Percentiles rank a stretch among this genome's conserved stretches.
These are phyloP conservation scores for Cotesia glomerata DNA, from an alignment of 1,140 invertebrate species.

Conservation along the genomic window DNA sequence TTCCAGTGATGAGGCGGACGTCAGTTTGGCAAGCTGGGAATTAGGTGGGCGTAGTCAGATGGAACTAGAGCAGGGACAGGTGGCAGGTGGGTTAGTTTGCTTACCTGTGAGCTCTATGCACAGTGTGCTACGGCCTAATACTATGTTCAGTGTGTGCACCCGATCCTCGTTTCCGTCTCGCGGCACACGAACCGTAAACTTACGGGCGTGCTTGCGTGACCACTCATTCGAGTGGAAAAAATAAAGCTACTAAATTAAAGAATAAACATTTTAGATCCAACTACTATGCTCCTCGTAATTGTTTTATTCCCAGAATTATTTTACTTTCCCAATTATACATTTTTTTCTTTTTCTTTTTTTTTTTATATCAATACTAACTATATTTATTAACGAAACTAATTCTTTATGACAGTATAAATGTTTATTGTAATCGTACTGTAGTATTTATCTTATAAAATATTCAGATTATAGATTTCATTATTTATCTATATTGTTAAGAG, in stretches of 20 bases:
- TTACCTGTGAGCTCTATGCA: constrained; percentile 48
- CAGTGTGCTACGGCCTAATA: too few species aligned
- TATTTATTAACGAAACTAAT: too few species aligned
- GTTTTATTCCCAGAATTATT: not conserved
- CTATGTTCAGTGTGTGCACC: constrained; percentile 4
- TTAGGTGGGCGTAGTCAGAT: constrained; percentile 20
- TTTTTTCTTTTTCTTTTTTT: too few species aligned
- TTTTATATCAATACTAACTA: too few species aligned
- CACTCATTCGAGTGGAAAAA: constrained; percentile 21
- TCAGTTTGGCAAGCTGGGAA: not conserved
- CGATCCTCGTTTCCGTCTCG: constrained; percentile 46
- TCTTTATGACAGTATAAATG: too few species aligned
- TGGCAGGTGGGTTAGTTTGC: constrained; percentile 44
- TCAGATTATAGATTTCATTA: too few species aligned
- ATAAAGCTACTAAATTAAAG: constrained; percentile 8
- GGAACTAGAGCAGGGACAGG: constrained; percentile 25
- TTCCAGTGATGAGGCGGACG: not conserved
- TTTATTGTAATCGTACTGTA: too few species aligned
- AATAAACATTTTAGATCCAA: constrained; percentile 9
- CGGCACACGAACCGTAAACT: constrained; percentile 51
- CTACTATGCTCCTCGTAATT: not conserved
- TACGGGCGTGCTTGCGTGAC: constrained; percentile 37
- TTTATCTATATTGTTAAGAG: too few species aligned
- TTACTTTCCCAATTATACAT: too few species aligned
- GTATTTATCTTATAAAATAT: too few species aligned